Evolutionary conservation across 2,888 invertebrate species (phyloP).

Genomic region (Eupithecia vulgata): DNA sequence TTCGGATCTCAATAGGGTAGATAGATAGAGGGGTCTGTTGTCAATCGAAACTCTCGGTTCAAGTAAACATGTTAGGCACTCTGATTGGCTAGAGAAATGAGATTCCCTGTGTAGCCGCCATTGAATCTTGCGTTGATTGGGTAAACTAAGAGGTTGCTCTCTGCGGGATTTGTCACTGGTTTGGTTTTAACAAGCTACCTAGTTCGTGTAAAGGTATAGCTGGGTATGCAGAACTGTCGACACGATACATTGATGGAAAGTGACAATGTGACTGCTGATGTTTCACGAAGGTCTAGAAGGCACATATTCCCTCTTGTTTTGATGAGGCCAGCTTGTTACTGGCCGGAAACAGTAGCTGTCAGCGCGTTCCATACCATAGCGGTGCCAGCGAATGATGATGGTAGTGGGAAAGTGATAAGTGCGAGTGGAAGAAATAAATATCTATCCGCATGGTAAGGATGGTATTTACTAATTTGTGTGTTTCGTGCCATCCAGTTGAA

Average conservation of each 20-base stretch:
- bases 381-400: not conserved
- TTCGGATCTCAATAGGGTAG: not conserved
- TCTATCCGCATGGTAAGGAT: not conserved
- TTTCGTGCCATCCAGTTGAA: not conserved
- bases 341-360: not conserved
- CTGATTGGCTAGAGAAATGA: slow-evolving; percentile 35
- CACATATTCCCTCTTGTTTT: not conserved
- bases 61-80: slow-evolving; percentile 37
- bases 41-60: slow-evolving; percentile 13
- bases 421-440: not conserved
- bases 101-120: slow-evolving; percentile 12
- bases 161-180: not conserved
- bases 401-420: not conserved
- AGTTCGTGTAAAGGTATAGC: not conserved
- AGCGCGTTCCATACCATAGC: not conserved
- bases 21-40: not conserved
- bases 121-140: slow-evolving; percentile 2
- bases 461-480: not conserved
- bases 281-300: not conserved
- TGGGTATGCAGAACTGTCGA: not conserved
- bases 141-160: not conserved
- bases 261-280: not conserved
- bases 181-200: not conserved
- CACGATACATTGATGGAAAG: not conserved
- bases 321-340: not conserved